phyloP scores from a whole-genome alignment of 2,113 vertebrate genomes.

The Puma concolor region DNA sequence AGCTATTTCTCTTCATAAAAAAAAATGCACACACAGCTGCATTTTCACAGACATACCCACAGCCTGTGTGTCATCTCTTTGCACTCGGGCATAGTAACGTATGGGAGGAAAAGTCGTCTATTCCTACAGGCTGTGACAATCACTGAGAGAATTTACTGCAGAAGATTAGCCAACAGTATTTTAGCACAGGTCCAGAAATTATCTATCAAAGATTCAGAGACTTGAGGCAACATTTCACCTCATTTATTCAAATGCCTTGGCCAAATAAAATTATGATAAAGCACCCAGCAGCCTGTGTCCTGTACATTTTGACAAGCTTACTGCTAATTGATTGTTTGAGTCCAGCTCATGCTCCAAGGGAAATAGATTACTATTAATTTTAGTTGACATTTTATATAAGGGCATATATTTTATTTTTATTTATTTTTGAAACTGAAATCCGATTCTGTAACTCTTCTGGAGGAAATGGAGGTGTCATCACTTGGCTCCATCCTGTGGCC shows the following conservation, averaged over 20 bases:
- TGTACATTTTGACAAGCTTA: slow-evolving; percentile 43
- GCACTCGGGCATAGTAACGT: background rate
- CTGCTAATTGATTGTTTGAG: slow-evolving; percentile 44
- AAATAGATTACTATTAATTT: slow-evolving; percentile 60
- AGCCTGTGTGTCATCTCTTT: background rate
- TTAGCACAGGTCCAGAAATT: slow-evolving; percentile 60
- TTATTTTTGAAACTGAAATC: slow-evolving; percentile 53
- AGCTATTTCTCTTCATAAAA: slow-evolving; percentile 46
- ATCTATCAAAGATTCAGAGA: slow-evolving; percentile 40
- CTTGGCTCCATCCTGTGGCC: slow-evolving; percentile 13
- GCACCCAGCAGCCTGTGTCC: background rate
- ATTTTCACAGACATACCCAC: slow-evolving; percentile 31
- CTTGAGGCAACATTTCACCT: slow-evolving; percentile 54
- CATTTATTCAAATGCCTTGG: slow-evolving; percentile 61
- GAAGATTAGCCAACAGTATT: slow-evolving; percentile 64
- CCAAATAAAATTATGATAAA: slow-evolving; percentile 61
- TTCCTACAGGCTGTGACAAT: slow-evolving; percentile 47
- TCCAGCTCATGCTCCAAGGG: background rate
- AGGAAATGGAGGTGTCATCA: background rate
- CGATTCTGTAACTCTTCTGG: background rate
- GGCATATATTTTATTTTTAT: slow-evolving; percentile 35
- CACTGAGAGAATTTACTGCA: slow-evolving; percentile 52
- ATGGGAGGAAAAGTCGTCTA: slow-evolving; percentile 26
- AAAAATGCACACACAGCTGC: slow-evolving; percentile 18
- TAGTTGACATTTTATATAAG: slow-evolving; percentile 26